Base-by-base conservation (phyloP, 2,888 invertebrate species). In the Schizaphis graminum region DNA sequence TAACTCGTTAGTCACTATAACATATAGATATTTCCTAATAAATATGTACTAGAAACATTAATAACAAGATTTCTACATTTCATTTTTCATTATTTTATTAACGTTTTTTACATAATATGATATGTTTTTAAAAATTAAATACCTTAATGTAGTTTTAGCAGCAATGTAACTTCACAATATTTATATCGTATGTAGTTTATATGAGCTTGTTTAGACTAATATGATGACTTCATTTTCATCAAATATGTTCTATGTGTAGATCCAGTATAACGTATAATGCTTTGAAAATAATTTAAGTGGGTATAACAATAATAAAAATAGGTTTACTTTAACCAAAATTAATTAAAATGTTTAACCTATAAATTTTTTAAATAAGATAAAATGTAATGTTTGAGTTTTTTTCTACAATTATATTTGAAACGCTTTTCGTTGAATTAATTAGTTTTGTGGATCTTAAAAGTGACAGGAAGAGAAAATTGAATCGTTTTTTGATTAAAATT, bases 401-500 rank as follows among this genome's bases (percentile, higher is more conserved):
- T 92, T 49, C 5, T 35, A 5, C n/a, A 77, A n/a, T 56, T 56
- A 44, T 57, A n/a, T 89, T 93, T 77, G 24, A 77, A 86, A 56
- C 7, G 44, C 87, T 49, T 26, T 44, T 21, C 28, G 41, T 53
- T 53, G 5, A 67, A 61, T 88, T 88, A 92, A 92, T 92, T 53
- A 88, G 21, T 88, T 53, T 77, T 53, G 67, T 3, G 41, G 41
- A 41, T 28, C 47, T 92, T 49, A 92, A 87, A 35, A 47, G 67
- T 88, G 56, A 77, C 67, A 21, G 4, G 28, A 13, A 87, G 87
- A 87, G 57, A 92, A 92, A 88, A 92, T 92, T 92, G 49, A 92
- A 88, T 90, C 88, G 88, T 88, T 67, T 92, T 92, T 88, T 67
- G 67, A 92, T 92, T 92, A 92, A 88, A 21, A 77, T 92, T 92